Evolutionary conservation across 2,797 vertebrate species (phyloP).

Genomic region (Malurus leucopterus): DNA sequence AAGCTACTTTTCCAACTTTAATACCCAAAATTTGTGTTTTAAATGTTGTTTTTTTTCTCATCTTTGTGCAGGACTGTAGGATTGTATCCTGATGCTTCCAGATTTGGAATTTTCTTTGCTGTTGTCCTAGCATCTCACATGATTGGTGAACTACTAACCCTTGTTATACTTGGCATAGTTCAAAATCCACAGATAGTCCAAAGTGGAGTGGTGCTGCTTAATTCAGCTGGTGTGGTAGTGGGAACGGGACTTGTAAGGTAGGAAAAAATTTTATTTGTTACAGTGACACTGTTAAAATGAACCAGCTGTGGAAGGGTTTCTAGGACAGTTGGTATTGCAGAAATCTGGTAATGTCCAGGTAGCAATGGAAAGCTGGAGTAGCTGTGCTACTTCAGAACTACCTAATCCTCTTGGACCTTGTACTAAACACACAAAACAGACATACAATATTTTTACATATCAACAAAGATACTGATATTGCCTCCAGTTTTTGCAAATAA

Average conservation of each 20-base stretch:
- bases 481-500: background rate
- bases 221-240: constrained; percentile 84
- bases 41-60: background rate
- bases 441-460: background rate
- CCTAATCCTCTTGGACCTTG: background rate
- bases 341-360: background rate
- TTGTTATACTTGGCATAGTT: constrained; percentile 85
- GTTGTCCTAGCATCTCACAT: constrained; percentile 86
- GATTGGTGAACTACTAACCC: constrained; percentile 84
- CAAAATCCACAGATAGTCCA: constrained; percentile 90
- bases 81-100: constrained; percentile 81
- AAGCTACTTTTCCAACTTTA: background rate
- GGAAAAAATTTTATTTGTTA: background rate
- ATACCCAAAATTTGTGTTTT: background rate
- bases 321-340: background rate
- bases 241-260: constrained; percentile 92
- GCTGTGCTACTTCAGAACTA: background rate
- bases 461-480: background rate
- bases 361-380: background rate
- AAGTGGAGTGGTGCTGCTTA: constrained; percentile 85
- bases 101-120: constrained; percentile 87
- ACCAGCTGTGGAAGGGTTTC: background rate
- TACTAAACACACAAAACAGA: background rate
- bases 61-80: constrained; percentile 82
- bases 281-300: background rate